phyloP scores from a whole-genome alignment of 2,113 vertebrate species.

The Triplophysa tibetana region DNA sequence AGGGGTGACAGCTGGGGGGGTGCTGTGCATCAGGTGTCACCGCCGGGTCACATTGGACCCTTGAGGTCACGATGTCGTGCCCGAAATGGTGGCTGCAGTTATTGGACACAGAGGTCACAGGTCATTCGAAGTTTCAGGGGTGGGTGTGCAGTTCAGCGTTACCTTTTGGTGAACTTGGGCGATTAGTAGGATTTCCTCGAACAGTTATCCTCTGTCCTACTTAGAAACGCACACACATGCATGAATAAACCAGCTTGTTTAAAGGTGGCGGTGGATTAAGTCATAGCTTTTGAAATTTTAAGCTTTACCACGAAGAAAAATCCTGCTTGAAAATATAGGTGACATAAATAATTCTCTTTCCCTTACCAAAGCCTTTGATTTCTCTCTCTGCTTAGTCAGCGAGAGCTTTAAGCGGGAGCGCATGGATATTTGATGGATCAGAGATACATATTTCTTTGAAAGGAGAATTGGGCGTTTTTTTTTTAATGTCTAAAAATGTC shows the following conservation, averaged over 20 bases:
- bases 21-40: constrained; percentile 38
- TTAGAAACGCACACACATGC: constrained; percentile 51
- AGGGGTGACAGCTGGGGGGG: constrained; percentile 32
- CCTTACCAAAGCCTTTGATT: background rate
- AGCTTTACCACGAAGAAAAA: background rate
- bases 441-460: too few relatives aligned
- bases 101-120: constrained; percentile 65
- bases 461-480: too few relatives aligned
- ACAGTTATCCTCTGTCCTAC: background rate
- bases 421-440: too few relatives aligned
- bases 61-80: constrained; percentile 52
- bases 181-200: constrained; percentile 65
- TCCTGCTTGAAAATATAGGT: background rate
- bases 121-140: constrained; percentile 61
- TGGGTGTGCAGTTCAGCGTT: constrained; percentile 56
- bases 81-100: constrained; percentile 42
- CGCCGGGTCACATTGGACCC: constrained; percentile 17
- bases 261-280: background rate
- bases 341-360: constrained; percentile 36
- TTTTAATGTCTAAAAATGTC: too few relatives aligned
- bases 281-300: background rate
- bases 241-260: background rate
- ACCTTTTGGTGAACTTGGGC: constrained; percentile 70
- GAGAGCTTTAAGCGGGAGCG: background rate
- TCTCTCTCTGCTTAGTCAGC: background rate